Base-by-base conservation (phyloP, 2,888 invertebrate genomes). In the Trissonchulus sp. region DNA sequence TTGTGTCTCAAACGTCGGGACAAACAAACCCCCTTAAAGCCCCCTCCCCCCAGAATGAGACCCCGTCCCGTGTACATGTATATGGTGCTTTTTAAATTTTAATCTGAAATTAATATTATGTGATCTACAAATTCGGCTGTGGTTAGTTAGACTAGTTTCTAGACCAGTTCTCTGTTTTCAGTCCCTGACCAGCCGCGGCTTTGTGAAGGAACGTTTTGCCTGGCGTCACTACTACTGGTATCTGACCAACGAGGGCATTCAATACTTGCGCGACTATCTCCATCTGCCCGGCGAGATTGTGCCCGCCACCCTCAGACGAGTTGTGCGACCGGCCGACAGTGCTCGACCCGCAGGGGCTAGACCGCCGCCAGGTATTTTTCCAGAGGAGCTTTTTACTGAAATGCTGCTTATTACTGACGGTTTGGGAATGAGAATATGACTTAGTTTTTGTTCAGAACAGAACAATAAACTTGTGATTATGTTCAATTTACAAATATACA, bases 221-320 rank as follows among this genome's bases (percentile, higher is more conserved):
- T 99, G 99, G 99, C 91, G 98, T 83, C 98, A 99, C 86, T 99
- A 93, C 84, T 99, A 99, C 87, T 99, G 98, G 97, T 95, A 94
- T 87, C 89, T 99, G 81, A 99, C 96, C 79, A 98, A 99, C 85
- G 94, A 97, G 84, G 99, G 99, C 80, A 98, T 99, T 85, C 93
- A 94, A 85, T 98, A 94, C 86, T 88, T 99, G 80, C 89, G 99
- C 80, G 92, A 92, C 84, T 97, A 92, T 87, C 89, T 99, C 79
- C 96, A 99, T 85, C 89, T 99, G 84, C 98, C 99, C 8, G 91
- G 96, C 78, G 99, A 99, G 90, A 98, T 99, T 87, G 97, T 99
- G 48, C 99, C 99, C 62, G 91, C 96, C 1, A 99, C 99, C 0
- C 89, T 99, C 79, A 98, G 96, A 88, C 90, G 94, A 79, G 94